Evolutionary conservation across 1,140 invertebrate species (phyloP), one percentile per base, ranked within the genome.

Genomic region (Drosophila kepulauana): DNA sequence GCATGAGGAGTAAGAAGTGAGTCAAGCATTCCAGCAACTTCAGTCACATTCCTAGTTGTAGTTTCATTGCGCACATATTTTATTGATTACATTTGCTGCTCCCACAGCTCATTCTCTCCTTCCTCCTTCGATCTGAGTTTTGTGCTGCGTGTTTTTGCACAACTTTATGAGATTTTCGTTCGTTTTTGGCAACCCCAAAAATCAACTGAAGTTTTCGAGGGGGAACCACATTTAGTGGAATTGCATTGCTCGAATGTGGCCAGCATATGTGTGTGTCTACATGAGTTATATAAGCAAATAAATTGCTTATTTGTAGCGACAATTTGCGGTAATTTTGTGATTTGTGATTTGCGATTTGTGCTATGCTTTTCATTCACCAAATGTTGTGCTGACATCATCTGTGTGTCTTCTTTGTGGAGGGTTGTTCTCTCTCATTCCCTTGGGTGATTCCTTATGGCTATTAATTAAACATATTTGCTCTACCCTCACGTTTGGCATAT

Each of bases 261-360:
- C 28, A 33, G 49, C 52, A 48, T 69, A 5, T 38, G 43, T 54
- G 16, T 56, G 43, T 46, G 52, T 38, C 10, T 69, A 43, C 57
- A 78, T 80, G 61, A 73, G 67, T 79, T 79, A 77, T 79, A 67
- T 79, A 82, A 80, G 77, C 77, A 91, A 91, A 91, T 91, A 91
- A 91, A 91, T 91, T 81, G 82, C 88, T 91, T 91, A 91, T 91
- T 88, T 91, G 88, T 88, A 87, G 80, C 82, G 82, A 91, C 88
- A 76, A 91, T 91, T 91, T 91, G 88, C 78, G 80, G 87, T 84
- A 91, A 91, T 88, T 90, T 84, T 79, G 80, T 84, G 85, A 90
- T 90, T 81, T 78, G 78, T 78, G 85, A 90, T 90, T 84, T 75
- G 74, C 81, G 85, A 81, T 90, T 89, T 89, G 72, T 70, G 67